phyloP scores from a whole-genome alignment of 2,113 vertebrate genomes.

The Noturus placidus region DNA sequence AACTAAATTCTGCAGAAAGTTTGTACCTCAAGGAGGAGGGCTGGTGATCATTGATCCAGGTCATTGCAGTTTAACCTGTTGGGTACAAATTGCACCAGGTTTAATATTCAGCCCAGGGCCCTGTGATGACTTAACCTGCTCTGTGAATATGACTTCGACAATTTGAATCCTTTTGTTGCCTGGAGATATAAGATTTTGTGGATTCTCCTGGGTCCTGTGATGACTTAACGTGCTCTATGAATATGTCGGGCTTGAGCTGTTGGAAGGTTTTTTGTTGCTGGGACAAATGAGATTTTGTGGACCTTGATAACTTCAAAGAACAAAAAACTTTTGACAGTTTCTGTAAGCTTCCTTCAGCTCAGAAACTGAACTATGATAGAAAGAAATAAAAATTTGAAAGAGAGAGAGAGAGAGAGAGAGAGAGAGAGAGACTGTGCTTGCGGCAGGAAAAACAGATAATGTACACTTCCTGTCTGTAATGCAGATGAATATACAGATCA shows the following conservation, averaged over 20 bases:
- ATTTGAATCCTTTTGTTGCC: conserved; percentile 5
- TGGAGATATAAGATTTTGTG: conserved; percentile 23
- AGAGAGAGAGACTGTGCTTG: neutral
- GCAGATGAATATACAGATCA: conserved; percentile 27
- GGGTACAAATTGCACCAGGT: conserved; percentile 3
- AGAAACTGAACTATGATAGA: neutral
- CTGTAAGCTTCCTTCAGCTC: neutral
- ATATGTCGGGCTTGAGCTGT: conserved; percentile 31
- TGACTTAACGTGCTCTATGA: conserved; percentile 33
- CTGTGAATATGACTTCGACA: conserved; percentile 28
- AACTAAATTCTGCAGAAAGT: neutral
- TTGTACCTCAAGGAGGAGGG: neutral
- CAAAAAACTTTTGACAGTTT: conserved; percentile 5
- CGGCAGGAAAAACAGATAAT: conserved; percentile 20
- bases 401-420: conserved; percentile 3
- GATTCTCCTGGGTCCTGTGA: neutral
- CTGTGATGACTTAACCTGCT: conserved; percentile 27
- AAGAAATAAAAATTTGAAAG: neutral
- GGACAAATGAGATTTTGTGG: conserved; percentile 36
- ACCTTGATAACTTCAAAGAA: neutral
- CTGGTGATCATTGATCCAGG: conserved; percentile 5
- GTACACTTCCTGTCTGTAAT: conserved; percentile 33
- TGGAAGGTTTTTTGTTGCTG: conserved; percentile 35
- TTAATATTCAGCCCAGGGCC: conserved; percentile 6
- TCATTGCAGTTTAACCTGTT: neutral